Base-by-base conservation (phyloP, 2,888 invertebrate species). In the Eristalis tenax region DNA sequence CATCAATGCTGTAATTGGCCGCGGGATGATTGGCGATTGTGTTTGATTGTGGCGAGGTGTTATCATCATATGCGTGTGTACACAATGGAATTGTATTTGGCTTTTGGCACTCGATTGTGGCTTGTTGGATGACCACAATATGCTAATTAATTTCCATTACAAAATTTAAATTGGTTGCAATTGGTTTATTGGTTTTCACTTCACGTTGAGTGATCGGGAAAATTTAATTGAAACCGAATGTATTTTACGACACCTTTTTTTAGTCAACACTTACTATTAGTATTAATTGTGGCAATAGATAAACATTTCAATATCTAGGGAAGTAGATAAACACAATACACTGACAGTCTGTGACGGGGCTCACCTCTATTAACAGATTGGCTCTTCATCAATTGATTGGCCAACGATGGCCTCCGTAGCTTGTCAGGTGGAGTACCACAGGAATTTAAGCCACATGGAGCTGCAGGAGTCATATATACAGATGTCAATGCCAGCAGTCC, bases 91-190 rank as follows among this genome's bases (percentile, higher is more conserved):
- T 70, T 71, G 59, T 18, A 43, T 32, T n/a, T 63, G 63, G 69
- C 71, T 81, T 74, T 79, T 61, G 43, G 66, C 28, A 69, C 11
- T 64, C 38, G 50, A 71, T 74, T 82, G 77, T n/a, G 68, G 77
- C n/a, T 4, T 81, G 77, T 65, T 78, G 65, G 59, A 8, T 63
- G 71, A 87, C 87, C 87, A 87, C 83, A 87, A 87, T 83, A 80
- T 83, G 76, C 83, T 87, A 87, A 87, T 87, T 87, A 83, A 87
- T 87, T 87, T 87, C 64, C 68, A 87, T 83, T 87, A 79, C 79
- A 69, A 23, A 73, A 73, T 87, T 83, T 80, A 83, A 83, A 83
- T 83, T 87, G 75, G 68, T 73, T 73, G 66, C 78, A 76, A 87
- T 87, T 87, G 83, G 87, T 76, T 87, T 83, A 83, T 83, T 83